Conservation (phyloP, 2,797 vertebrate species). For the Macroramphosus scolopax region DNA sequence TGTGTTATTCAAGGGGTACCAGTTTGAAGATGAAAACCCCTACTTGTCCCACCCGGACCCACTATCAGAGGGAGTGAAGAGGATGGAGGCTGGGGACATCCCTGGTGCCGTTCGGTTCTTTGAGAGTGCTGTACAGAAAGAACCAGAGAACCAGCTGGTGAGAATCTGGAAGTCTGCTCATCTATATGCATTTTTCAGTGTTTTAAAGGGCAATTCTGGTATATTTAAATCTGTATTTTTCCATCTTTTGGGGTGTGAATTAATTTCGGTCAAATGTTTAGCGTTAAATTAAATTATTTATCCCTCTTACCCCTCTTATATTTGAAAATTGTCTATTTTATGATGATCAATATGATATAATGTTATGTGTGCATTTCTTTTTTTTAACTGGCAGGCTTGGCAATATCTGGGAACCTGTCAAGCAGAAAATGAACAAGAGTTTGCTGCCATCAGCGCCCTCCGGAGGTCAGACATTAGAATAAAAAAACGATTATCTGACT, state of each 20-base stretch:
- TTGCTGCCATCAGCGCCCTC: constrained; percentile 96
- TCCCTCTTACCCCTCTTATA: too few species aligned
- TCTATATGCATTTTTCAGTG: too few species aligned
- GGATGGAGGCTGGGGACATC: constrained; percentile 91
- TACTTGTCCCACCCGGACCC: constrained; percentile 89
- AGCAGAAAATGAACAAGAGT: constrained; percentile 97
- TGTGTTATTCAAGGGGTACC: constrained; percentile 83
- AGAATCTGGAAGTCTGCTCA: constrained; percentile 46
- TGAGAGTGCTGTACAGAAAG: constrained; percentile 92
- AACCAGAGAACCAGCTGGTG: constrained; percentile 94
- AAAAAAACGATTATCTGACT: not conserved
- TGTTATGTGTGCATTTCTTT: not conserved
- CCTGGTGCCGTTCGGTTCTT: constrained; percentile 95
- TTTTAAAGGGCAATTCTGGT: too few species aligned
- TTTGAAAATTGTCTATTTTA: too few species aligned
- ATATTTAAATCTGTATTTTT: too few species aligned
- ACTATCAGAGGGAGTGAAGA: constrained; percentile 88
- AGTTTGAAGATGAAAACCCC: constrained; percentile 96
- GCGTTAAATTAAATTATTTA: too few species aligned
- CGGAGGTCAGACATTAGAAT: constrained; percentile 81
- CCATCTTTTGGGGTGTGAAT: too few species aligned
- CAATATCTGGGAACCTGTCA: constrained; percentile 97
- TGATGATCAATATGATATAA: too few species aligned
- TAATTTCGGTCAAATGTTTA: too few species aligned
- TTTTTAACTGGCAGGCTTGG: constrained; percentile 84